phyloP scores from a whole-genome alignment of 2,113 vertebrate species.

The Poeciliopsis retropinna region DNA sequence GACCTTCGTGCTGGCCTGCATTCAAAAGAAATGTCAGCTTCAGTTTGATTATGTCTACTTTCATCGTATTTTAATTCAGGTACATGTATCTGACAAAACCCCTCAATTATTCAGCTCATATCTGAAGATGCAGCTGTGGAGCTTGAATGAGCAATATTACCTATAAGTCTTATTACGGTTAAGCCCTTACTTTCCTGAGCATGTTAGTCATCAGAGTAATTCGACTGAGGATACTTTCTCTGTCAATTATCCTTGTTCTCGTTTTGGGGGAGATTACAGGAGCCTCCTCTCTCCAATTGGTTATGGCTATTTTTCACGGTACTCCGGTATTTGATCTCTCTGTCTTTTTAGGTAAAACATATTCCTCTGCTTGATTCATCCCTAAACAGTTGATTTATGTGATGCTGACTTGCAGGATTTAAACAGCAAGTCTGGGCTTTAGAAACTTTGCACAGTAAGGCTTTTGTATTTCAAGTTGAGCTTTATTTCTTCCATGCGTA shows the following conservation, averaged over 20 bases:
- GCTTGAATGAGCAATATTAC: slow-evolving; percentile 54
- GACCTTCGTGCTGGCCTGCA: slow-evolving; percentile 9
- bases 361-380: slow-evolving; percentile 11
- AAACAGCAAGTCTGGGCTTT: slow-evolving; percentile 22
- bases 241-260: slow-evolving; percentile 40
- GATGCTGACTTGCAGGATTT: neutral
- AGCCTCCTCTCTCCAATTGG: no score
- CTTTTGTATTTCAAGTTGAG: slow-evolving; percentile 33
- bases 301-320: slow-evolving; percentile 31
- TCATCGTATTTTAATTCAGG: slow-evolving; percentile 53
- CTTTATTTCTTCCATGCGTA: slow-evolving; percentile 15
- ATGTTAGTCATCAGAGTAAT: slow-evolving; percentile 51
- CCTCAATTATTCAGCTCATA: slow-evolving; percentile 49
- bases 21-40: slow-evolving; percentile 34
- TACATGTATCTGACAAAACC: slow-evolving; percentile 29
- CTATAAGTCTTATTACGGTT: slow-evolving; percentile 56
- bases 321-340: slow-evolving; percentile 8
- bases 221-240: slow-evolving; percentile 37
- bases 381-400: slow-evolving; percentile 11
- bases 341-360: slow-evolving; percentile 8
- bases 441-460: slow-evolving; percentile 28
- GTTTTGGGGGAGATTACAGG: slow-evolving; percentile 39
- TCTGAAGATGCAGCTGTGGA: slow-evolving; percentile 52
- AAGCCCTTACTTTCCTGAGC: slow-evolving; percentile 52
- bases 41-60: slow-evolving; percentile 44